These are phyloP conservation scores for Glaucidium brasilianum DNA, from an alignment of 2,113 vertebrate genomes.

Conservation along the genomic window DNA sequence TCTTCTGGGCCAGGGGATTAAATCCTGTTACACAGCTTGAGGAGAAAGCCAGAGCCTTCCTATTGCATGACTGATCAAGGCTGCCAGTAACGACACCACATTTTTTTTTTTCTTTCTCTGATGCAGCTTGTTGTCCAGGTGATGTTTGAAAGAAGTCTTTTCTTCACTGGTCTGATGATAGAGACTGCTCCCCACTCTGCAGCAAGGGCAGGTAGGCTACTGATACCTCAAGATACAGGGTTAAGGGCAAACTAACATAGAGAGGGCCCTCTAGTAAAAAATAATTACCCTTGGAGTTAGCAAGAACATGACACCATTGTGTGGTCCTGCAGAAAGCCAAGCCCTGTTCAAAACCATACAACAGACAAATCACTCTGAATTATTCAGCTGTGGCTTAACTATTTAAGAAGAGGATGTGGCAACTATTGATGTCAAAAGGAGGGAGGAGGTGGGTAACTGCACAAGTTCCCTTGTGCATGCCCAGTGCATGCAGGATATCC, in stretches of 20 bases:
- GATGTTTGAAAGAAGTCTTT: not conserved
- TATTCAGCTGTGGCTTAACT: conserved; percentile 4
- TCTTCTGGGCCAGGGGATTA: not conserved
- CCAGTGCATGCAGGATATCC: not conserved
- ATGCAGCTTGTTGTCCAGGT: not conserved
- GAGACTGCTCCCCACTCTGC: not conserved
- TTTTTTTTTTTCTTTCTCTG: not conserved
- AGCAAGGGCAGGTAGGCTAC: not conserved
- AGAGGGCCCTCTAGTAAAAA: not conserved
- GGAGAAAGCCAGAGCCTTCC: not conserved
- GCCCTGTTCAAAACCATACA: not conserved
- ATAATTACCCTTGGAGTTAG: not conserved
- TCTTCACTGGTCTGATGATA: not conserved
- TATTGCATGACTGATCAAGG: not conserved
- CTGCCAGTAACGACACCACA: not conserved
- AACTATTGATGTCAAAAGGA: not conserved
- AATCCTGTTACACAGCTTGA: not conserved
- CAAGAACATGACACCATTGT: not conserved
- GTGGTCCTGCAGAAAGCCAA: not conserved
- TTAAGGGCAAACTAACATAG: not conserved
- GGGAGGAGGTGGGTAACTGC: not conserved
- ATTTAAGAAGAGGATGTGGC: not conserved
- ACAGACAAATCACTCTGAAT: not conserved
- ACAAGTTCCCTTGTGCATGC: not conserved
- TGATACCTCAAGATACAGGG: not conserved